phyloP scores from a whole-genome alignment of 2,797 vertebrate species.

The Avahi laniger region DNA sequence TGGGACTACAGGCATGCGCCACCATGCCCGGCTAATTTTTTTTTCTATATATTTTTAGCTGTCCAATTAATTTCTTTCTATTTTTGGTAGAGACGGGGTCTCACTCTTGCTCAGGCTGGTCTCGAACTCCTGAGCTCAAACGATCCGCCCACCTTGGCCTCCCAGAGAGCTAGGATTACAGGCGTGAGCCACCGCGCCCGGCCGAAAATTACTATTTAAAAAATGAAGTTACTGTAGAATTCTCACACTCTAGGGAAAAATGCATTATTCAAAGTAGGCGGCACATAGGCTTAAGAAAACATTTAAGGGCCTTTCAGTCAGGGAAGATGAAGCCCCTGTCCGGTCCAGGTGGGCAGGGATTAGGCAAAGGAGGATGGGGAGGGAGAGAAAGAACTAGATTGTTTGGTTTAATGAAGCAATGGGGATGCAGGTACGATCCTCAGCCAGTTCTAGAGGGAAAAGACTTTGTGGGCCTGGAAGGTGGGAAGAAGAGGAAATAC shows the following conservation, averaged over 20 bases:
- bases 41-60: no score
- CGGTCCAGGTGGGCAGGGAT: no score
- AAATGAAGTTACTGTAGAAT: background rate
- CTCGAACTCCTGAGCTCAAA: no score
- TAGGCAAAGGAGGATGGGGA: background rate
- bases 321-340: background rate
- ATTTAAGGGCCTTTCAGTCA: background rate
- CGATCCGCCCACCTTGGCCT: no score
- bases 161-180: no score
- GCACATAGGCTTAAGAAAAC: background rate
- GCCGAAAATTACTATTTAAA: no score
- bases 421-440: fast-evolving
- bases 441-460: background rate
- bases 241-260: background rate
- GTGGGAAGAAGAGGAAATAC: background rate
- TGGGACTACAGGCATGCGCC: no score
- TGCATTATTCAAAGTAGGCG: background rate
- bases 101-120: no score
- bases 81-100: no score
- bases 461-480: background rate
- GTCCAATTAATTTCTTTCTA: no score
- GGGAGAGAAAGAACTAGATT: fast-evolving
- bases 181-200: no score
- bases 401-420: background rate
- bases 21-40: no score